Conservation (phyloP, 2,888 invertebrate species). For the Seira ritae region DNA sequence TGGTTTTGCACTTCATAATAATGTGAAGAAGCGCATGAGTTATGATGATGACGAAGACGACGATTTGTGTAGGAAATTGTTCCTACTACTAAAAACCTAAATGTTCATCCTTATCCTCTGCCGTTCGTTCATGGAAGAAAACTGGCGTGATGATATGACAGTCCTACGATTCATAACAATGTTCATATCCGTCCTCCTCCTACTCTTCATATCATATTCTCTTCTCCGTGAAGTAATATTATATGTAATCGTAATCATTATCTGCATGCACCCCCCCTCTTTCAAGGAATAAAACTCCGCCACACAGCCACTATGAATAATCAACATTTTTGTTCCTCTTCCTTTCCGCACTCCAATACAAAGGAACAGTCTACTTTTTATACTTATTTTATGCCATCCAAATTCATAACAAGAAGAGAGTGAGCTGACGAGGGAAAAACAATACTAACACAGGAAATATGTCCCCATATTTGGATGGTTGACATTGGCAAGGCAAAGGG, state of each 20-base stretch:
- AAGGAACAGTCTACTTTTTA: not conserved
- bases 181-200: not conserved
- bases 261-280: not conserved
- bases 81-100: not conserved
- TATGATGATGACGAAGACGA: not conserved
- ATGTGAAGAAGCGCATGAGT: not conserved
- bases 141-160: not conserved
- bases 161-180: not conserved
- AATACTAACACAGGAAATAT: conserved; percentile 40
- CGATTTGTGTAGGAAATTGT: not conserved
- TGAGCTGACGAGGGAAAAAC: not conserved
- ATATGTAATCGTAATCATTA: not conserved
- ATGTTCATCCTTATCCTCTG: not conserved
- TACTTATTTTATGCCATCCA: not conserved
- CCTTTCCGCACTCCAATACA: not conserved
- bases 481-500: conserved; percentile 50
- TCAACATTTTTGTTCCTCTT: not conserved
- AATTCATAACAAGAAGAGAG: not conserved
- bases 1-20: not conserved
- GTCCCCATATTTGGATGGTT: conserved; percentile 57
- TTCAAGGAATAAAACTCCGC: not conserved
- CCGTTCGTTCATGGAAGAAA: too few relatives aligned
- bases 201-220: not conserved
- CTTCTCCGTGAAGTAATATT: not conserved
- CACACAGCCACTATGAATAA: not conserved